phyloP scores from a whole-genome alignment of 2,113 vertebrate genomes.

The Okapia johnstoni region DNA sequence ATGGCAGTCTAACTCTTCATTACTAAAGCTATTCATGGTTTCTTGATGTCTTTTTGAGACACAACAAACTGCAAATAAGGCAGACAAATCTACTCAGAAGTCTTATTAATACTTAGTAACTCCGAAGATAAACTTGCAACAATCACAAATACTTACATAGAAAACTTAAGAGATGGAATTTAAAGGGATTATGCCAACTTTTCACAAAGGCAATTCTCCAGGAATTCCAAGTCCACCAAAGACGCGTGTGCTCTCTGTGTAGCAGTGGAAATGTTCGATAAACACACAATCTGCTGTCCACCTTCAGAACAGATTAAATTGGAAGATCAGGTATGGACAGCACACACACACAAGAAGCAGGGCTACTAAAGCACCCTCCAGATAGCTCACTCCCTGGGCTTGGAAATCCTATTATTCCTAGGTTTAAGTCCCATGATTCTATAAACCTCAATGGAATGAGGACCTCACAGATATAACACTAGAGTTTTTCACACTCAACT shows the following conservation, averaged over 20 bases:
- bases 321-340: background rate
- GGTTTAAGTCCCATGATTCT: background rate
- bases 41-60: slow-evolving; percentile 52
- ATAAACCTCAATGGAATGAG: background rate
- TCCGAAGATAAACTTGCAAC: background rate
- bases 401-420: background rate
- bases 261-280: slow-evolving; percentile 74
- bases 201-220: slow-evolving; percentile 78
- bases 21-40: slow-evolving; percentile 84
- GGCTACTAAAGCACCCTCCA: background rate
- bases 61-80: slow-evolving; percentile 73
- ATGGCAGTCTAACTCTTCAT: slow-evolving; percentile 87
- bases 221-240: slow-evolving; percentile 82
- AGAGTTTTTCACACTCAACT: background rate
- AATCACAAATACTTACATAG: slow-evolving; percentile 75
- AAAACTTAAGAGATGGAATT: slow-evolving; percentile 78
- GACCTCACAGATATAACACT: background rate
- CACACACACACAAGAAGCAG: background rate
- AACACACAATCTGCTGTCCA: background rate
- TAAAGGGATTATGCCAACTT: slow-evolving; percentile 68
- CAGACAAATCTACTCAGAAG: background rate
- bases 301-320: background rate
- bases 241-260: slow-evolving; percentile 76
- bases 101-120: background rate
- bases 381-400: background rate